A percentile compares a stretch with the other conserved stretches of the same genome.
Conservation (phyloP, 1,140 invertebrate genomes). For the Ganaspis sp. region DNA sequence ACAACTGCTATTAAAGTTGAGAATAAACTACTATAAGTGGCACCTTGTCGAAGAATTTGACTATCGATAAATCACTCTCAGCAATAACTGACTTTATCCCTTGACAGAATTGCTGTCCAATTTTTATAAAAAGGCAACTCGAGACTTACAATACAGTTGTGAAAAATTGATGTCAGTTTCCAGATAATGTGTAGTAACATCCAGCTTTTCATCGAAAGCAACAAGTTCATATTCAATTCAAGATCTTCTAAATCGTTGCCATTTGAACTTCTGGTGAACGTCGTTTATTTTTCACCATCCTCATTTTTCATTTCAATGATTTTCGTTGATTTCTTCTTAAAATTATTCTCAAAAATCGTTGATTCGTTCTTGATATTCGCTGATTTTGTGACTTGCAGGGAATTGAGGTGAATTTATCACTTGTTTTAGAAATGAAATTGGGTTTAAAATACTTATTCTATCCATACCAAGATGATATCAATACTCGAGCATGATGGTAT, state of each 20-base stretch:
- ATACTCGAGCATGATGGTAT: constrained; percentile 18
- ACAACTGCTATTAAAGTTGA: too few species aligned
- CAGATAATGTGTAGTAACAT: background rate
- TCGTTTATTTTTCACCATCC: background rate
- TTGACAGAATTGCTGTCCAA: background rate
- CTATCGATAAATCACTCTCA: background rate
- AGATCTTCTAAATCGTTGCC: background rate
- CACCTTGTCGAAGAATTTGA: background rate
- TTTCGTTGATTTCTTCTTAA: background rate
- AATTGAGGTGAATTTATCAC: background rate
- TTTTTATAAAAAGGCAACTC: background rate
- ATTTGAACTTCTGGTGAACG: background rate
- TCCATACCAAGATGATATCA: constrained; percentile 30
- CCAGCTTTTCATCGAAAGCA: background rate
- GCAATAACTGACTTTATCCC: background rate
- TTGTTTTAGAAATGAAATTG: background rate
- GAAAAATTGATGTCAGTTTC: background rate
- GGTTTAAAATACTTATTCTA: background rate
- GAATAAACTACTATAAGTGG: background rate
- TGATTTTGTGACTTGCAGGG: background rate
- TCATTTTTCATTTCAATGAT: background rate
- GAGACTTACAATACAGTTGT: background rate
- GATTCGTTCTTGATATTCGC: background rate
- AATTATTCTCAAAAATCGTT: background rate
- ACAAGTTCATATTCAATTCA: background rate